Evolutionary conservation across 2,797 vertebrate species (phyloP).

Genomic region (Sylvia borin): DNA sequence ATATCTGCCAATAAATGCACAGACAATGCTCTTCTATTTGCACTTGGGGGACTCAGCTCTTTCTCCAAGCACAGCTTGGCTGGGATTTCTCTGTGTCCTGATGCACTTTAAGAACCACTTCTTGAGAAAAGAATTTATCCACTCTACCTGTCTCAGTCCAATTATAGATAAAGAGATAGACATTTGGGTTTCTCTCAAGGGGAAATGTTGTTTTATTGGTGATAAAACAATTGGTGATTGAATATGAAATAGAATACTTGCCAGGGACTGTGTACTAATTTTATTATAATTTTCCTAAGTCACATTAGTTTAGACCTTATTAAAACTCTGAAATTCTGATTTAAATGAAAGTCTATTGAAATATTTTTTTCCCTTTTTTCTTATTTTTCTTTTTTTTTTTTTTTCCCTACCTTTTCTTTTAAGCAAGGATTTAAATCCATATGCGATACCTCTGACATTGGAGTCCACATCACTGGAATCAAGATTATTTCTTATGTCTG

Average conservation of each 20-base stretch:
- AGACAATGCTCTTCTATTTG: background rate
- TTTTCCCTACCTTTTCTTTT: background rate
- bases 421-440: background rate
- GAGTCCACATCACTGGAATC: background rate
- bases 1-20: background rate
- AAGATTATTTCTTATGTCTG: background rate
- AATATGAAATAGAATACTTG: background rate
- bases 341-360: background rate
- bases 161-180: background rate
- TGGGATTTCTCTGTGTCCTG: background rate
- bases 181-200: background rate
- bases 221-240: too few species aligned
- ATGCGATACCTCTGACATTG: background rate
- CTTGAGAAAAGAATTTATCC: background rate
- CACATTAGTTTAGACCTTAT: background rate
- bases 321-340: background rate
- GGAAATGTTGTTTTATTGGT: background rate
- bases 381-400: fast-evolving
- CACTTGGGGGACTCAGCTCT: fast-evolving
- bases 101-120: background rate
- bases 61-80: fast-evolving
- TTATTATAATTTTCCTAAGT: background rate
- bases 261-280: background rate
- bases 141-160: background rate
- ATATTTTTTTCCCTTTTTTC: fast-evolving